Percentiles rank a stretch among this genome's conserved stretches.
phyloP scores from a whole-genome alignment of 2,113 vertebrate genomes.

The Sander lucioperca region DNA sequence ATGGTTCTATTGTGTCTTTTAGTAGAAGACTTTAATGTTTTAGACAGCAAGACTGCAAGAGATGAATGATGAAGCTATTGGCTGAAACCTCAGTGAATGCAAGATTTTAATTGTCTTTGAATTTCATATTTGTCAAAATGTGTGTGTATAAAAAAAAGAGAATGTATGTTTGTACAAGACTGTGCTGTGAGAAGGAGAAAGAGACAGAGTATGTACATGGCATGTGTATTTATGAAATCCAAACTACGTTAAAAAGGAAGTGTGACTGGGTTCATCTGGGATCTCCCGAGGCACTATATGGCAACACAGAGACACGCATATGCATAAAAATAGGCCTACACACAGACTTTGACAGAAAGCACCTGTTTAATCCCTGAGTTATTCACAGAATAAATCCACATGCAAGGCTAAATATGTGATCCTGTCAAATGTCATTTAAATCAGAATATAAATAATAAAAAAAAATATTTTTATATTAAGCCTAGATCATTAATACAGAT shows the following conservation, averaged over 20 bases:
- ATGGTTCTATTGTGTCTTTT: slow-evolving; percentile 4
- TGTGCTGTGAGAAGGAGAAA: not conserved
- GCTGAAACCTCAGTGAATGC: slow-evolving; percentile 1
- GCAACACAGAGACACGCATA: not conserved
- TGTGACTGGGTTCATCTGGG: slow-evolving; percentile 23
- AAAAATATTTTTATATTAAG: slow-evolving; percentile 1
- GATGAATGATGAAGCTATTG: slow-evolving; percentile 11
- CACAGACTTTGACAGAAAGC: slow-evolving; percentile 1
- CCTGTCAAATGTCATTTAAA: slow-evolving; percentile 8
- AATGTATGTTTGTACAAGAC: not conserved
- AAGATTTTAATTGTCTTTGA: slow-evolving; percentile 1
- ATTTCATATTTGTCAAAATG: not conserved
- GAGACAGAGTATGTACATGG: not conserved
- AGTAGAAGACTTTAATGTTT: slow-evolving; percentile 12
- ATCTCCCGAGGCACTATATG: slow-evolving; percentile 6
- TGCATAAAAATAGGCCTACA: not conserved
- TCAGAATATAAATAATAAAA: no score
- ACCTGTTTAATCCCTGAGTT: slow-evolving; percentile 5
- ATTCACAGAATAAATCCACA: not conserved
- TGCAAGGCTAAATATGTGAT: not conserved
- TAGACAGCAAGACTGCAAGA: not conserved
- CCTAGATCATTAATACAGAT: not conserved
- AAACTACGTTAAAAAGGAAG: slow-evolving; percentile 13
- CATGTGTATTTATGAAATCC: slow-evolving; percentile 23
- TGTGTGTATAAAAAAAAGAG: not conserved